A percentile compares a stretch with the other conserved stretches of the same genome.
Conservation (phyloP, 1,140 invertebrate genomes). For the Sycophila sp. region DNA sequence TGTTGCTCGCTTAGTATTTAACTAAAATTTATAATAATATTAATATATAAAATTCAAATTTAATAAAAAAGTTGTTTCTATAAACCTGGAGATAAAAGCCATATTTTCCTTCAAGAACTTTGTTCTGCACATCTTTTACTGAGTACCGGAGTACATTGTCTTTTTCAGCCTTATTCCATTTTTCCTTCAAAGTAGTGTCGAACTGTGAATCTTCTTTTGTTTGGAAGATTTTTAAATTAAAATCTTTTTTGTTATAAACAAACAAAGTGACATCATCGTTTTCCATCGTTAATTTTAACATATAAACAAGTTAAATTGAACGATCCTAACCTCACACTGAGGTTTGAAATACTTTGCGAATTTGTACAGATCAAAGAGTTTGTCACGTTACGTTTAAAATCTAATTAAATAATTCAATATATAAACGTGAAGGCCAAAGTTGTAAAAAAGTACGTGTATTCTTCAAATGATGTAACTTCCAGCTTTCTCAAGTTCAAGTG, state of each 20-base stretch:
- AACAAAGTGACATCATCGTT: not conserved
- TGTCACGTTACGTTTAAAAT: not conserved
- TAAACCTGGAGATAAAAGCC: conserved; percentile 61
- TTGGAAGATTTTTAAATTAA: conserved; percentile 27
- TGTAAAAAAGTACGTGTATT: not conserved
- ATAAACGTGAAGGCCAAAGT: not conserved
- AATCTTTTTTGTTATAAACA: conserved; percentile 36
- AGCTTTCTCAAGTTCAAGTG: too few species aligned
- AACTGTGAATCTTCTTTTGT: conserved; percentile 49
- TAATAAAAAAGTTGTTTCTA: not conserved
- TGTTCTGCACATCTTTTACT: conserved; percentile 50
- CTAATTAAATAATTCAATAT: not conserved
- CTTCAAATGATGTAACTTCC: not conserved
- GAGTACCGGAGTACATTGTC: conserved; percentile 55
- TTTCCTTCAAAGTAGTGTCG: conserved; percentile 50
- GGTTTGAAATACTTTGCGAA: not conserved
- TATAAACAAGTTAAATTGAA: not conserved
- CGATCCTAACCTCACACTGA: conserved; percentile 21
- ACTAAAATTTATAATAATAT: conserved; percentile 70
- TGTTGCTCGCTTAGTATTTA: conserved; percentile 72
- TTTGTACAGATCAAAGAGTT: not conserved
- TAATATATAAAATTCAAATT: not conserved
- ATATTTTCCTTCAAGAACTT: conserved; percentile 60
- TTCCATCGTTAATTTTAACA: conserved; percentile 8
- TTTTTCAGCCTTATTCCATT: conserved; percentile 51